A percentile compares a stretch with the other conserved stretches of the same genome.
Conservation (phyloP, 2,797 vertebrate species). For the Erethizon dorsatum region DNA sequence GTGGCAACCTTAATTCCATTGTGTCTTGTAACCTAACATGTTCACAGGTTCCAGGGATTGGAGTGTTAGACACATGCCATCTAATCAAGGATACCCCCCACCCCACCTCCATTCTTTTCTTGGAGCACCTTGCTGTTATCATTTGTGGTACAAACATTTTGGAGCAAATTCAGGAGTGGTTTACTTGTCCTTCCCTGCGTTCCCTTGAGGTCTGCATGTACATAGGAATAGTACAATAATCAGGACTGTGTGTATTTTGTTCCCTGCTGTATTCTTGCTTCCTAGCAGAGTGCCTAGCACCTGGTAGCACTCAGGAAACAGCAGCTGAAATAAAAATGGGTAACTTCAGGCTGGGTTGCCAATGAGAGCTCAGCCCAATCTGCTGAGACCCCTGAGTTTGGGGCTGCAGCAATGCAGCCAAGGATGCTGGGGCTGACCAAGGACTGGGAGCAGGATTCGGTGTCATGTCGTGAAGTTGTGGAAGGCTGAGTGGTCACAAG, state of each 20-base stretch:
- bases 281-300: neutral
- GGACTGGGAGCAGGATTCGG: neutral
- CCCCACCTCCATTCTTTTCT: neutral
- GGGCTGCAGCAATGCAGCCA: neutral
- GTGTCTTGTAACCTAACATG: neutral
- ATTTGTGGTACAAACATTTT: neutral
- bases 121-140: neutral
- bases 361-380: neutral
- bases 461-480: rapidly evolving
- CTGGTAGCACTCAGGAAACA: neutral
- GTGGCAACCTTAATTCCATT: neutral
- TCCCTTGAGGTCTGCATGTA: neutral
- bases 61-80: too few species aligned
- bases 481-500: neutral
- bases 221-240: rapidly evolving
- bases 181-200: neutral
- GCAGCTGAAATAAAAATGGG: neutral
- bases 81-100: neutral
- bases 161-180: neutral
- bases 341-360: neutral
- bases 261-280: neutral
- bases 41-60: neutral
- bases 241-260: neutral
- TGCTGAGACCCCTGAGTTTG: neutral
- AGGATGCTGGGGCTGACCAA: neutral